Evolutionary conservation across 53 echinoderm and acorn worm genomes (phyloP).

Genomic region (Paracentrotus lividus): DNA sequence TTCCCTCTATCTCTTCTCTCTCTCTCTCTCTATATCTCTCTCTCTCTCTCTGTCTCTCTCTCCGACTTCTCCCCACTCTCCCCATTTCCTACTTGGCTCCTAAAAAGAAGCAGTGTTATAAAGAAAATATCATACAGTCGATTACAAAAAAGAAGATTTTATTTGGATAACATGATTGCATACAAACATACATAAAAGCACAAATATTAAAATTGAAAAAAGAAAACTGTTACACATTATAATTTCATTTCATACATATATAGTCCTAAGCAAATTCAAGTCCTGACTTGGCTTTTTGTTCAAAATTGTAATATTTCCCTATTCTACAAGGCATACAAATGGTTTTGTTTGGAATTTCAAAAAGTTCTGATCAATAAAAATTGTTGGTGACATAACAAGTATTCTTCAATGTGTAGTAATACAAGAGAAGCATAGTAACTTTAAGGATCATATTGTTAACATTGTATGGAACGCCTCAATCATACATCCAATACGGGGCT

Average conservation of each 20-base stretch:
- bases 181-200: background rate
- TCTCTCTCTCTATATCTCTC: background rate
- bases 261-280: background rate
- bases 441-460: no score
- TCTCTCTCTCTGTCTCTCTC: background rate
- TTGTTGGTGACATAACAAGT: background rate
- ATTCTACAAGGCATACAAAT: background rate
- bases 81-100: no score
- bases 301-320: background rate
- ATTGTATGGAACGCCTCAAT: no score
- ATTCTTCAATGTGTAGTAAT: no score
- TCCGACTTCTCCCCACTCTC: background rate
- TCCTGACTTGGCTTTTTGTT: background rate
- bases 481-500: no score
- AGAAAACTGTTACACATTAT: background rate
- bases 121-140: background rate
- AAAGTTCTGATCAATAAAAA: background rate
- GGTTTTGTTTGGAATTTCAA: background rate
- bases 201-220: background rate
- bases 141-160: conserved; percentile 11
- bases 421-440: no score
- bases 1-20: no score
- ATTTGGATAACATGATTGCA: background rate
- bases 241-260: background rate
- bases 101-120: background rate